These are phyloP conservation scores for Myopa tessellatipennis DNA, from an alignment of 2,888 invertebrate species.

Conservation along the genomic window DNA sequence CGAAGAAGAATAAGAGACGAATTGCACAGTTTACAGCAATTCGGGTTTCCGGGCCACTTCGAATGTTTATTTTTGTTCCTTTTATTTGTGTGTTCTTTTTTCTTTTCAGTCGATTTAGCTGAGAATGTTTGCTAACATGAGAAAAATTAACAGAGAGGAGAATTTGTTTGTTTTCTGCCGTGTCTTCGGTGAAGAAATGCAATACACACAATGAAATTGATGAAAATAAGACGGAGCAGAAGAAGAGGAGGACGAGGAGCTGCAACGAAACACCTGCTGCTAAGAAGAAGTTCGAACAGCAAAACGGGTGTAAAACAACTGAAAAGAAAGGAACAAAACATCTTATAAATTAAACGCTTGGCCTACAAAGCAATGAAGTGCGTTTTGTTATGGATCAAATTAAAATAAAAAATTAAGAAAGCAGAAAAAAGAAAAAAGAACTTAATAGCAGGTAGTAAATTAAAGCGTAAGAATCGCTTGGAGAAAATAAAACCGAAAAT, in stretches of 20 bases:
- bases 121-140: slow-evolving; percentile 35
- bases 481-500: not conserved
- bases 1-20: not conserved
- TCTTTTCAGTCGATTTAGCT: slow-evolving; percentile 12
- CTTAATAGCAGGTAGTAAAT: not conserved
- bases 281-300: not conserved
- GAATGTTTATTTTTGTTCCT: slow-evolving; percentile 14
- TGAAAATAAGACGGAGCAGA: too few species aligned
- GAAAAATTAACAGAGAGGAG: slow-evolving; percentile 23
- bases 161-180: not conserved
- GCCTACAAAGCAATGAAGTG: too few species aligned
- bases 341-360: too few species aligned
- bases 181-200: too few species aligned
- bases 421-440: not conserved
- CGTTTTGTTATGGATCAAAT: not conserved
- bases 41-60: too few species aligned
- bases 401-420: not conserved
- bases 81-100: slow-evolving; percentile 18
- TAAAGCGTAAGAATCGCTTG: not conserved
- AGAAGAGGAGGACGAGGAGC: too few species aligned
- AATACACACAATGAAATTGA: too few species aligned
- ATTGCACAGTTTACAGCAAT: slow-evolving; percentile 21
- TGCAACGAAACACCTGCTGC: too few species aligned
- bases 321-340: not conserved
- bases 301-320: not conserved